Evolutionary conservation across 2,113 vertebrate genomes (phyloP).

Genomic region (Ibidorhyncha struthersii): DNA sequence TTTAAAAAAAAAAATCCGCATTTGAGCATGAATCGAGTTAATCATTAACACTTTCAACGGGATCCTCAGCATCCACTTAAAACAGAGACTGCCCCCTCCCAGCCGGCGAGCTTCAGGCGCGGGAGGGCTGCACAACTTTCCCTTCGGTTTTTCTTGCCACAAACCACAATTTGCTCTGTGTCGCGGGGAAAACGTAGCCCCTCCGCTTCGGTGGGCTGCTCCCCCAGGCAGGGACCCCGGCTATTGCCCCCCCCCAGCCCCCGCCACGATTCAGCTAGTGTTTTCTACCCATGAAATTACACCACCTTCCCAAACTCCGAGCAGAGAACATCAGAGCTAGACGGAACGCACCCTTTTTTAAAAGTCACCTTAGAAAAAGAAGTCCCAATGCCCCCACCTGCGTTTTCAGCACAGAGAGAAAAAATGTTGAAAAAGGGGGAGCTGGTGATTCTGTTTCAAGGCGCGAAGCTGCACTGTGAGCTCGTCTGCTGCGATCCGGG

Average conservation of each 20-base stretch:
- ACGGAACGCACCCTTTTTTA: rapidly evolving
- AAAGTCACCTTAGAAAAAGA: background rate
- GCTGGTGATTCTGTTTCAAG: background rate
- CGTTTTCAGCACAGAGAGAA: background rate
- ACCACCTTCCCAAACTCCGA: background rate
- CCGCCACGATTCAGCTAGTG: too few relatives aligned
- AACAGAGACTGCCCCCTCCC: background rate
- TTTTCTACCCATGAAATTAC: background rate
- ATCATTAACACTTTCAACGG: constrained; percentile 68
- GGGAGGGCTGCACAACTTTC: background rate
- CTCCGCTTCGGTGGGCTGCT: rapidly evolving
- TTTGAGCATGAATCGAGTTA: constrained; percentile 73
- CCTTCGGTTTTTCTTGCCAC: background rate
- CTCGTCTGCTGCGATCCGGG: background rate
- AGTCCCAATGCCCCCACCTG: background rate
- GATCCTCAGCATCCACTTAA: constrained; percentile 28
- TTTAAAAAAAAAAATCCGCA: constrained; percentile 61
- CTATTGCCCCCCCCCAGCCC: background rate
- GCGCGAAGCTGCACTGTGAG: background rate
- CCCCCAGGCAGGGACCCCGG: rapidly evolving
- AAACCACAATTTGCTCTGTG: rapidly evolving
- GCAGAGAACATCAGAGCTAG: rapidly evolving
- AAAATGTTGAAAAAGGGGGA: background rate
- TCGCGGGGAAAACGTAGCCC: rapidly evolving
- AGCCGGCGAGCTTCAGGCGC: rapidly evolving